Evolutionary conservation across 1,140 invertebrate species (phyloP).

Genomic region (Lordiphosa collinella): DNA sequence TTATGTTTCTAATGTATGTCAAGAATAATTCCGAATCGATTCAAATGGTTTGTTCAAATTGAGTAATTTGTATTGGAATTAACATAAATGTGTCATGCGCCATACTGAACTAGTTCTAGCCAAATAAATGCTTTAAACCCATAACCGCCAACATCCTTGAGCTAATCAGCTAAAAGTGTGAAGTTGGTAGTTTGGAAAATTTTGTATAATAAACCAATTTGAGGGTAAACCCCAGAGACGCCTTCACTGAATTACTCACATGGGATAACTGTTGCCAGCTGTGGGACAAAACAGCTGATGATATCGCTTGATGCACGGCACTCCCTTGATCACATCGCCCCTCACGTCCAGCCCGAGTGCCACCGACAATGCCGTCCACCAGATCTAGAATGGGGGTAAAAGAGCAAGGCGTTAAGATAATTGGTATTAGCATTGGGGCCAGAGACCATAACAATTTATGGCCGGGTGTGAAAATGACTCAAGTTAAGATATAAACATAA

Average conservation of each 20-base stretch:
- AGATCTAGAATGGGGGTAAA: conserved; percentile 83
- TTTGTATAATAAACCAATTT: conserved; percentile 13
- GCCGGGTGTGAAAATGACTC: conserved; percentile 67
- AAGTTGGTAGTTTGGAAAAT: conserved; percentile 14
- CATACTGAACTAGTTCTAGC: no score
- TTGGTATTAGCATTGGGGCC: conserved; percentile 36
- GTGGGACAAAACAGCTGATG: conserved; percentile 95
- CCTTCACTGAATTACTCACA: conserved; percentile 85
- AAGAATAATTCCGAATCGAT: not conserved
- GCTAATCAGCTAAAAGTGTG: conserved; percentile 9
- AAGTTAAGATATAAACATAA: conserved; percentile 61
- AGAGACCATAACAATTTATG: conserved; percentile 58
- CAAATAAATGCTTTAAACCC: not conserved
- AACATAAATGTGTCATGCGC: conserved; percentile 6
- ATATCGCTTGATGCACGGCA: conserved; percentile 92
- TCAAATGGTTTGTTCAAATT: not conserved
- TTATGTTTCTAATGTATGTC: conserved; percentile 2
- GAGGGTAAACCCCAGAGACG: not conserved
- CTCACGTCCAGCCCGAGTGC: conserved; percentile 90
- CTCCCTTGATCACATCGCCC: conserved; percentile 90
- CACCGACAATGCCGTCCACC: conserved; percentile 92
- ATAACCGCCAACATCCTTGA: not conserved
- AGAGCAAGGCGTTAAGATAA: no score
- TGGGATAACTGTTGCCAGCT: conserved; percentile 92
- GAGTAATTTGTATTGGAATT: conserved; percentile 8